Conservation (phyloP, 2,888 invertebrate species). For the Ichneumoninae sp. region DNA sequence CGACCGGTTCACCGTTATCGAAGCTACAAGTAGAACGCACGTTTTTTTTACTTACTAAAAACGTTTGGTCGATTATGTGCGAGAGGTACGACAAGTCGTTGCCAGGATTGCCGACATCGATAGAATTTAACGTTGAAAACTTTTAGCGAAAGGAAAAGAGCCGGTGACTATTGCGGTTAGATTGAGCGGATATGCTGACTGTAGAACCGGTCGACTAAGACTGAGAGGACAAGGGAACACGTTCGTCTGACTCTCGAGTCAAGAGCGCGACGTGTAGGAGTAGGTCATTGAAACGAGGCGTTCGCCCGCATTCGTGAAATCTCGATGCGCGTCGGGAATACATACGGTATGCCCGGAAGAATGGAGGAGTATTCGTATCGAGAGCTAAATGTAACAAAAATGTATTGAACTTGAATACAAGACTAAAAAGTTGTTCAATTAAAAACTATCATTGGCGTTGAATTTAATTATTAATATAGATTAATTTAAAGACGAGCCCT, state of each 20-base stretch:
- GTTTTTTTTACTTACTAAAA: conserved; percentile 20
- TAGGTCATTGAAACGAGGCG: conserved; percentile 82
- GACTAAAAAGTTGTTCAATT: background rate
- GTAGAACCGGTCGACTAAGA: conserved; percentile 65
- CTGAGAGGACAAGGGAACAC: conserved; percentile 48
- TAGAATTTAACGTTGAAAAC: conserved; percentile 42
- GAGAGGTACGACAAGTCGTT: background rate
- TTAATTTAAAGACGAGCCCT: background rate
- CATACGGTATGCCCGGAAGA: conserved; percentile 29
- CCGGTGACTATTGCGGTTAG: background rate
- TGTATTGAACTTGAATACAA: background rate
- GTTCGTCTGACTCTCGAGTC: conserved; percentile 59
- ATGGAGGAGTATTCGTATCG: background rate
- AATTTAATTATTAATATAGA: background rate
- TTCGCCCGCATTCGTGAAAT: conserved; percentile 60
- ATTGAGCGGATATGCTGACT: conserved; percentile 32
- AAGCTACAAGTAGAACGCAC: background rate
- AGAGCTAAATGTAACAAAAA: background rate
- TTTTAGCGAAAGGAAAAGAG: conserved; percentile 23
- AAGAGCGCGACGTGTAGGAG: conserved; percentile 76
- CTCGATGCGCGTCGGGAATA: conserved; percentile 19
- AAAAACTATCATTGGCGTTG: background rate
- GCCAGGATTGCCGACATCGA: conserved; percentile 26
- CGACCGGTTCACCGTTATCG: conserved; percentile 14
- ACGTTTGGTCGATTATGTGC: conserved; percentile 3